Percentiles rank a stretch among this genome's conserved stretches.
These are phyloP conservation scores for Coranthus polyacanthus DNA, from an alignment of 2,797 vertebrate species.

Conservation along the genomic window DNA sequence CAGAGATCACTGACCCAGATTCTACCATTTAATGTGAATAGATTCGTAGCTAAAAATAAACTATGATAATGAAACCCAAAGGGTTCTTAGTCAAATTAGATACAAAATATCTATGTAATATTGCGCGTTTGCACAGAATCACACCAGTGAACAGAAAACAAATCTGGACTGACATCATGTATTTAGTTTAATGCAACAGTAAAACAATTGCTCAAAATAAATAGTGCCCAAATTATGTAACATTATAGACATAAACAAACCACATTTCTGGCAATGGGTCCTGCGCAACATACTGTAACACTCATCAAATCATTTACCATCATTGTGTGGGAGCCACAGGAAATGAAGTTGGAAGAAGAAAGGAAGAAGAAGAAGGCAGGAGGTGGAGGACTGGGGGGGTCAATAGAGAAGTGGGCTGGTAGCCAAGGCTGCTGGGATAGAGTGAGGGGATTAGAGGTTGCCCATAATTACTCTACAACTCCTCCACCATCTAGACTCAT, in stretches of 20 bases:
- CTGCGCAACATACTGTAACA: neutral
- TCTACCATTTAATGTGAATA: no score
- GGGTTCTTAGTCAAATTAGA: no score
- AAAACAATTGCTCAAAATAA: neutral
- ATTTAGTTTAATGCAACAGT: neutral
- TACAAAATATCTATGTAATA: no score
- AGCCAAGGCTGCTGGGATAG: slow-evolving; percentile 29
- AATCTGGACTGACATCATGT: neutral
- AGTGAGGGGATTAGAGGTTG: slow-evolving; percentile 62
- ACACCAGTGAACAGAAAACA: neutral
- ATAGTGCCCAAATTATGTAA: neutral
- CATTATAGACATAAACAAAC: neutral
- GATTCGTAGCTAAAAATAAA: no score
- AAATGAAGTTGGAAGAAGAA: slow-evolving; percentile 13
- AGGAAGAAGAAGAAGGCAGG: neutral
- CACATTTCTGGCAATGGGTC: neutral
- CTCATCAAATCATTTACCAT: neutral
- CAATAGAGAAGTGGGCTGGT: slow-evolving; percentile 3
- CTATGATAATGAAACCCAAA: no score
- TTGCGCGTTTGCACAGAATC: no score
- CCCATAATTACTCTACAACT: slow-evolving; percentile 57
- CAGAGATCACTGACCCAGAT: no score
- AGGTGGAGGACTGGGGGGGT: neutral
- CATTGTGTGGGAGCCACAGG: neutral
- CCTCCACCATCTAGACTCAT: slow-evolving; percentile 41